Evolutionary conservation across 1,140 invertebrate genomes (phyloP).

Genomic region (Drosophila trapezifrons): DNA sequence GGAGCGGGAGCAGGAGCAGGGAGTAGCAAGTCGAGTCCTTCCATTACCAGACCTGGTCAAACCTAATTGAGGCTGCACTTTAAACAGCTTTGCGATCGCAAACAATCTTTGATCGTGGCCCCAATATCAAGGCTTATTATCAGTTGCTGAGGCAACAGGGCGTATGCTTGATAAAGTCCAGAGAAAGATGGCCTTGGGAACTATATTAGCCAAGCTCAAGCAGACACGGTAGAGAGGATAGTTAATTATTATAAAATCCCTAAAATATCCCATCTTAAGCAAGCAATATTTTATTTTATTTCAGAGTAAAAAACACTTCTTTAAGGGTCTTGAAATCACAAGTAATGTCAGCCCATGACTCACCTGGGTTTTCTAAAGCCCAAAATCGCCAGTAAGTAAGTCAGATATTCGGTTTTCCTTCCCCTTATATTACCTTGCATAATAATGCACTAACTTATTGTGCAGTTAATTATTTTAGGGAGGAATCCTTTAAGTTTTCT

Average conservation of each 20-base stretch:
- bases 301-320: too few species aligned
- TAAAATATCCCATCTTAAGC: background rate
- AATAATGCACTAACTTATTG: background rate
- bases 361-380: too few species aligned
- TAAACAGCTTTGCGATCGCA: conserved; percentile 28
- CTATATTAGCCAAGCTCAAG: too few species aligned
- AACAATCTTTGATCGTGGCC: background rate
- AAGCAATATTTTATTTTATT: too few species aligned
- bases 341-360: too few species aligned
- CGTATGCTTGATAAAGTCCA: background rate
- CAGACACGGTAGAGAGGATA: too few species aligned
- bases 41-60: conserved; percentile 8
- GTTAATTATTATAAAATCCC: too few species aligned
- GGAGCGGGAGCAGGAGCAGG: background rate
- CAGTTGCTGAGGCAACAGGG: background rate
- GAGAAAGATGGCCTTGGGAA: too few species aligned
- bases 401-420: background rate
- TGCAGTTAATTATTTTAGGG: conserved; percentile 1
- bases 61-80: conserved; percentile 32
- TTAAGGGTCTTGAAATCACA: too few species aligned
- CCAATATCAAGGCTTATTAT: background rate
- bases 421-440: background rate
- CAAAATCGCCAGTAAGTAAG: too few species aligned
- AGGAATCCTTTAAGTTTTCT: background rate
- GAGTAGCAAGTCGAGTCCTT: background rate